phyloP scores from a whole-genome alignment of 2,888 invertebrate genomes.

The Julus scandinavius region DNA sequence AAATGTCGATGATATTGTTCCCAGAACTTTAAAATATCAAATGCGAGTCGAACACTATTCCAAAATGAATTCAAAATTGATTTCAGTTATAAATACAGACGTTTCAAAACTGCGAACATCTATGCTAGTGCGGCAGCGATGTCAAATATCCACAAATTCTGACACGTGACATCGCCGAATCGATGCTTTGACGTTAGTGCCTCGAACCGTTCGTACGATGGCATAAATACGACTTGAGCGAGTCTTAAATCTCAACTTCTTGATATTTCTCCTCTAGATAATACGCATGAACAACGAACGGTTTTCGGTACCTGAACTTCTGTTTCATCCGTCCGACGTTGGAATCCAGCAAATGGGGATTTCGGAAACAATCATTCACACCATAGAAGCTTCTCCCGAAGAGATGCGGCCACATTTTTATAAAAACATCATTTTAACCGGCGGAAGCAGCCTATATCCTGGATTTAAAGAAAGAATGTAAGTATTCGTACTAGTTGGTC shows the following conservation, averaged over 20 bases:
- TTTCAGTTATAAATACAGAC: too few species aligned
- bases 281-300: conserved; percentile 91
- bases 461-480: conserved; percentile 84
- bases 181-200: too few species aligned
- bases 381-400: conserved; percentile 79
- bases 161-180: too few species aligned
- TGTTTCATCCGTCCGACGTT: conserved; percentile 95
- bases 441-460: conserved; percentile 82
- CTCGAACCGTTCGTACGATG: too few species aligned
- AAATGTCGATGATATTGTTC: too few species aligned
- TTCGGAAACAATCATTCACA: conserved; percentile 84
- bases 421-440: conserved; percentile 85
- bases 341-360: conserved; percentile 93
- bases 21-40: too few species aligned
- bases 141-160: too few species aligned
- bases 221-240: too few species aligned
- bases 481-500: conserved; percentile 61
- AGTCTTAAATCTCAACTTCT: background rate
- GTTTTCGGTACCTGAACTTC: conserved; percentile 92
- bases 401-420: conserved; percentile 79
- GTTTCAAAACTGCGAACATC: too few species aligned
- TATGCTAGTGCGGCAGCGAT: too few species aligned
- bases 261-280: conserved; percentile 70
- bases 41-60: too few species aligned
- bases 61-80: too few species aligned